Evolutionary conservation across 2,797 vertebrate genomes (phyloP), one percentile per base, ranked within the genome.

Genomic region (Champsocephalus esox): DNA sequence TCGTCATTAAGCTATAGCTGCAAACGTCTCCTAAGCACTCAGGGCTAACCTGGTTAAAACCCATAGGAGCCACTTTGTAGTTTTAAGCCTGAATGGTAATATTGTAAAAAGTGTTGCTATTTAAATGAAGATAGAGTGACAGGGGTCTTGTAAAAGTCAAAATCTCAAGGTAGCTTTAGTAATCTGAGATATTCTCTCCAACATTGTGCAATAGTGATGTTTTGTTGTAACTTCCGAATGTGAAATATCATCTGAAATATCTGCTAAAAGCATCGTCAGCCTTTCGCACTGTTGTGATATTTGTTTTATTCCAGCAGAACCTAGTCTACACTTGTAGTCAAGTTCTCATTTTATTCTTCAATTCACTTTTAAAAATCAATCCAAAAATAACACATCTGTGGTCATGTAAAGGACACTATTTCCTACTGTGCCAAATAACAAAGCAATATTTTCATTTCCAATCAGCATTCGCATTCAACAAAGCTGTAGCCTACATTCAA

Each of bases 361-460:
- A 61, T 59, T 81, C 80, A 79, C 77, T 74, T 75, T 71, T 28
- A 64, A 84, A 81, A 66, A 74, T 34, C 66, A 49, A 14, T 82
- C 62, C 45, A 59, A 72, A 87, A 82, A 79, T 56, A 75, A 77
- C 76, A 68, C 60, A 79, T 71, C 48, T 63, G 52, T 77, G 62
- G 61, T 88, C 82, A 83, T 66, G 34, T 41, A 71, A 74, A 66
- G 73, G 61, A 78, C 61, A 63, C 78, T 61, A 78, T 92, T 90
- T 93, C 89, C 89, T 89, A 91, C 76, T 88, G 94, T 95, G 95
- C 94, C 94, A 95, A 94, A 95, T 90, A 89, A 89, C 75, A 38
- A 94, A 95, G 95, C 95, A 96, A 95, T 95, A 95, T 93, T 93
- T 91, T 93, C 90, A 95, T 95, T 94, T 94, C 84, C 77, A 88